These are phyloP conservation scores for Porites lutea DNA, from an alignment of 64 coral and sea anemone species.

Conservation along the genomic window DNA sequence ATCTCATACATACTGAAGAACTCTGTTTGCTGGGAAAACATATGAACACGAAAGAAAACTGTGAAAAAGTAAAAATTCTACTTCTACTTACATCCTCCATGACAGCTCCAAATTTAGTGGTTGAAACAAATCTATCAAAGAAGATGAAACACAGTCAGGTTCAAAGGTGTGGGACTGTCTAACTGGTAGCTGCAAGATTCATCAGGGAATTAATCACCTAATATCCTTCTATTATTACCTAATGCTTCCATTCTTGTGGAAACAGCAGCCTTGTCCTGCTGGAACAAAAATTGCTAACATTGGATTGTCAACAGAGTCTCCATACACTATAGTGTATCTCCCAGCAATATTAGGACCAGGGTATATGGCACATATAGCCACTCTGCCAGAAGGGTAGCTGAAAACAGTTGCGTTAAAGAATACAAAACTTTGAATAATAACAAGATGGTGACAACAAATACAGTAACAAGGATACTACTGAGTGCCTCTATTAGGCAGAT, in stretches of 20 bases:
- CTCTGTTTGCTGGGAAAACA: too few species aligned
- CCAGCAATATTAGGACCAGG: constrained; percentile 75
- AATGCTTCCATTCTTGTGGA: constrained; percentile 75
- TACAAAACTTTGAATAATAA: neutral
- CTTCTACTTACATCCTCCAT: constrained; percentile 71
- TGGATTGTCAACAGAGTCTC: constrained; percentile 48
- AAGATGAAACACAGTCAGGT: neutral
- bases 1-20: too few species aligned
- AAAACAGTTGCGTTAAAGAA: constrained; percentile 58
- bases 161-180: neutral
- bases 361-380: constrained; percentile 72
- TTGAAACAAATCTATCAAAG: constrained; percentile 76
- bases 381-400: constrained; percentile 90
- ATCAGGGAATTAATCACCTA: too few species aligned
- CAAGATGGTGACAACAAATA: too few species aligned
- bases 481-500: too few species aligned
- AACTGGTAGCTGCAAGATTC: too few species aligned
- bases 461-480: neutral
- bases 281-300: constrained; percentile 76
- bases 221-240: constrained; percentile 28
- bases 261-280: constrained; percentile 74
- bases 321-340: constrained; percentile 89
- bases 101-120: constrained; percentile 75
- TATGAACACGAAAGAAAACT: too few species aligned
- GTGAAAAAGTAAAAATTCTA: neutral